Base-by-base conservation (phyloP, 1,140 invertebrate genomes). In the Cydia pomonella region DNA sequence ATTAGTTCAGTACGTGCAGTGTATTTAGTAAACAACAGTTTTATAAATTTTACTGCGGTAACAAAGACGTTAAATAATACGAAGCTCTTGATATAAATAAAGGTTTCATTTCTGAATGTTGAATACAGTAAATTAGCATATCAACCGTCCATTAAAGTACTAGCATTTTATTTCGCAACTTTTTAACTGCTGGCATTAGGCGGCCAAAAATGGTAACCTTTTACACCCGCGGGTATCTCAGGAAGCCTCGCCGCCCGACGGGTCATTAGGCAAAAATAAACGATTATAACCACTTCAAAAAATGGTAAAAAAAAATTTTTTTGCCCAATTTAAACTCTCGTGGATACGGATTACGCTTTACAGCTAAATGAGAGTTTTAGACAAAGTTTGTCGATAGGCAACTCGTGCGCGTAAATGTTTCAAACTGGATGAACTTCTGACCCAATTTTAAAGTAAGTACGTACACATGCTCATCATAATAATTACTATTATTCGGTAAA, bases 191-290 rank as follows among this genome's bases (percentile, higher is more conserved):
- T 79, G 73, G 47, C 72, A 82, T 82, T 81, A 78, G 59, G 77
- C 79, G 64, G 44, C 73, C 79, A 75, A 76, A 77, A 79, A 79
- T 78, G 78, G 77, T 79, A 85, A 82, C 83, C 82, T 83, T 85
- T 82, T 72, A 74, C 75, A 77, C 64, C 72, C 47, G 73, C 62
- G 79, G 79, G 79, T 85, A 83, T 82, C 81, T 79, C 77, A 80
- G 83, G 81, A 83, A 80, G 74, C 62, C 72, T 72, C 71, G 72
- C 76, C 78, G 80, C 75, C 78, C 77, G 44, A 75, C 75, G 80
- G 81, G 83, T 86, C 84, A 86, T 87, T 87, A 87, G 82, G 81
- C 82, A 83, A 85, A 87, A 86, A 85, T 82, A 83, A 83, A 85
- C 84, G 82, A 85, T 83, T 84, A 80, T 69, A 69, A 69, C 64